Evolutionary conservation across 2,888 invertebrate species (phyloP).

Genomic region (Melanophora roralis): DNA sequence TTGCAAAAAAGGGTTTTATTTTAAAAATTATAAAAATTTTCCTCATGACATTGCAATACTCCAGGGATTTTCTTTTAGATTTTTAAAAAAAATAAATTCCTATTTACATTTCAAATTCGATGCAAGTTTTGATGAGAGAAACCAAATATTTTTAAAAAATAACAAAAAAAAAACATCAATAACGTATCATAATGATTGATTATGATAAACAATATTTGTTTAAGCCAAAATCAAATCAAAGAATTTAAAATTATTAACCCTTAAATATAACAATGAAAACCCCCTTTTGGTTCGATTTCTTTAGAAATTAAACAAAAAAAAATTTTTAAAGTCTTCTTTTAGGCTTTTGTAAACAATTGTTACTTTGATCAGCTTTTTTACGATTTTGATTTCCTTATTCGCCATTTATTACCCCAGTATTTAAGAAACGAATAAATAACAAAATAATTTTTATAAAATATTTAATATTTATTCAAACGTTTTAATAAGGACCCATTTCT

Average conservation of each 20-base stretch:
- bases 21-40: conserved; percentile 36
- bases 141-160: conserved; percentile 51
- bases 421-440: background rate
- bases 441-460: conserved; percentile 21
- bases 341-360: conserved; percentile 27
- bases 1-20: conserved; percentile 56
- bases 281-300: too few species aligned
- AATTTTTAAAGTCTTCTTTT: conserved; percentile 42
- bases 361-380: conserved; percentile 49
- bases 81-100: conserved; percentile 1
- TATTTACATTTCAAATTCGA: conserved; percentile 44
- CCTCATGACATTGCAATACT: conserved; percentile 22
- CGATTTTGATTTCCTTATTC: conserved; percentile 44
- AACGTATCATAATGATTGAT: conserved; percentile 60
- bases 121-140: conserved; percentile 16
- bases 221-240: conserved; percentile 38
- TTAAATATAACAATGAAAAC: conserved; percentile 15
- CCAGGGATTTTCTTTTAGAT: conserved; percentile 48
- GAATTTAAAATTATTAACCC: conserved; percentile 42
- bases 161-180: conserved; percentile 46
- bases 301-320: conserved; percentile 1
- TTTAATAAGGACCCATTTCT: conserved; percentile 5
- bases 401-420: conserved; percentile 24
- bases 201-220: conserved; percentile 58
- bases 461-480: conserved; percentile 47